A percentile compares a stretch with the other conserved stretches of the same genome.
These are phyloP conservation scores for Eriocheir sinensis DNA, from an alignment of 1,140 invertebrate species.

Conservation along the genomic window DNA sequence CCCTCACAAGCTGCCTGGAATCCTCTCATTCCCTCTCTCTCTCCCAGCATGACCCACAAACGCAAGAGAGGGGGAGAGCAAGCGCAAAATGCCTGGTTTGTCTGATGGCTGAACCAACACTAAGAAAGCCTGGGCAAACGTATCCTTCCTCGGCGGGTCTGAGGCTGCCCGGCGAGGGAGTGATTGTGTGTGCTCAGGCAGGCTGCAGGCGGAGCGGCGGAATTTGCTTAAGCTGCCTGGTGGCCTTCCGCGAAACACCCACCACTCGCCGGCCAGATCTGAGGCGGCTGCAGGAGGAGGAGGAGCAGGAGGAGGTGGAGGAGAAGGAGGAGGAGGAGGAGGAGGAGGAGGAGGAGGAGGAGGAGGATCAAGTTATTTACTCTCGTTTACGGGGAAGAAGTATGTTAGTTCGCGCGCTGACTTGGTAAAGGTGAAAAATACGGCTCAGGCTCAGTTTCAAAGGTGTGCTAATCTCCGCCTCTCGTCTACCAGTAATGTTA, in stretches of 20 bases:
- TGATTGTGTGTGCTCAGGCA: slow-evolving; percentile 1
- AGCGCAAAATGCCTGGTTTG: slow-evolving; percentile 23
- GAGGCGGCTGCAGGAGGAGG: not conserved
- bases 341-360: not conserved
- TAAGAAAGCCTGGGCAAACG: slow-evolving; percentile 14
- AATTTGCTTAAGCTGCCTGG: not conserved
- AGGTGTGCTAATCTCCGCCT: not conserved
- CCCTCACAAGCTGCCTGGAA: no score
- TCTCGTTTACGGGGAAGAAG: not conserved
- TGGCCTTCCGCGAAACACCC: not conserved
- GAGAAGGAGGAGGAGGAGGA: not conserved
- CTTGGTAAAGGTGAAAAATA: not conserved
- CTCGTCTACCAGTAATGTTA: no score
- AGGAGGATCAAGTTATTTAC: not conserved
- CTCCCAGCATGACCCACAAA: not conserved
- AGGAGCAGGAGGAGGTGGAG: not conserved
- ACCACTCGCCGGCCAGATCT: not conserved
- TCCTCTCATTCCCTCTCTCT: no score
- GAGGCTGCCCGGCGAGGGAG: not conserved
- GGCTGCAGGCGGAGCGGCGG: not conserved
- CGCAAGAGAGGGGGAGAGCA: no score
- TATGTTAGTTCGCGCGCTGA: not conserved
- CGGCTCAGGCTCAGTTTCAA: not conserved
- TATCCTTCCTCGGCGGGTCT: slow-evolving; percentile 6
- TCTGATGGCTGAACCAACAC: slow-evolving; percentile 22